Percentiles rank a stretch among this genome's conserved stretches.
Evolutionary conservation across 2,797 vertebrate genomes (phyloP).

Genomic region (Valencia hispanica): DNA sequence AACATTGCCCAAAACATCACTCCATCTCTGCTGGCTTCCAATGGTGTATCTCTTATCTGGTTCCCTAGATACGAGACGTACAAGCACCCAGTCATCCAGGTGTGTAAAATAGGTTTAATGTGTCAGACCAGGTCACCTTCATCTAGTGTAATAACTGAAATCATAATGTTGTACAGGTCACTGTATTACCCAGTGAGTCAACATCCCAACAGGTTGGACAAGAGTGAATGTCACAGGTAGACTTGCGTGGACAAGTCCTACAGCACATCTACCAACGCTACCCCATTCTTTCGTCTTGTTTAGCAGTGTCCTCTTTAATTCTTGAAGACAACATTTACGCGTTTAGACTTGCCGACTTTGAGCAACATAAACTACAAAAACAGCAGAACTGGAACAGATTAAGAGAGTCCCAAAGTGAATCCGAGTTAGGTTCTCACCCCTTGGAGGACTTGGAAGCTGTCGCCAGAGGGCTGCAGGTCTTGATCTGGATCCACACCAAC

Average conservation of each 20-base stretch:
- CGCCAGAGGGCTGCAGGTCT: constrained; percentile 88
- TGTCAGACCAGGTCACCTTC: too few relatives aligned
- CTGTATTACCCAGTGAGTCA: background rate
- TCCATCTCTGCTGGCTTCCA: too few relatives aligned
- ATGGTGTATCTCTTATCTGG: too few relatives aligned
- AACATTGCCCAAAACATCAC: too few relatives aligned
- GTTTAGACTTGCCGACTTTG: background rate
- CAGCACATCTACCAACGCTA: background rate
- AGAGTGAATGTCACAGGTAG: background rate
- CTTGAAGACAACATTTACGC: background rate
- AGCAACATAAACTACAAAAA: background rate
- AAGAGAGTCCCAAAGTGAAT: background rate
- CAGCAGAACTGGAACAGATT: constrained; percentile 18
- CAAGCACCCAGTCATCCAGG: too few relatives aligned
- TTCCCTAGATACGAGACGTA: too few relatives aligned
- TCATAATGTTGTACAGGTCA: background rate
- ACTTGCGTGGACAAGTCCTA: constrained; percentile 1
- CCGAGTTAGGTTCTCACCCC: constrained; percentile 84
- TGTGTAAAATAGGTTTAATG: too few relatives aligned
- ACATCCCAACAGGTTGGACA: background rate
- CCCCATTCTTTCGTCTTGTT: background rate
- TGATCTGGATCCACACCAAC: constrained; percentile 97
- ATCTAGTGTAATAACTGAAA: background rate
- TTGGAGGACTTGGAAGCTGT: constrained; percentile 98
- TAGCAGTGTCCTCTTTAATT: background rate